Base-by-base conservation (phyloP, 2,888 invertebrate species). In the Idaea aversata region DNA sequence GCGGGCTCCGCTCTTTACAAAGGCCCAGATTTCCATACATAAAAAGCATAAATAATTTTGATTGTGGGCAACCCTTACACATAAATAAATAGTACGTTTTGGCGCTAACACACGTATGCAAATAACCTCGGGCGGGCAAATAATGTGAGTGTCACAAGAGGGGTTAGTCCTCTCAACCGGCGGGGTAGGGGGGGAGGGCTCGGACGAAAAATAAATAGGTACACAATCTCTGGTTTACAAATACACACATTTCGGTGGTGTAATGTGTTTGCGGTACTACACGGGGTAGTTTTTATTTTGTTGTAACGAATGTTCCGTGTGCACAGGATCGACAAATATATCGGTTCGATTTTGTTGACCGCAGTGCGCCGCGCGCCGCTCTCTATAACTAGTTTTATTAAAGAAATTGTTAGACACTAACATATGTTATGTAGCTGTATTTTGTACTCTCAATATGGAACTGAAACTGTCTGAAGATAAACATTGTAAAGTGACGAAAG, bases 31-130 rank as follows among this genome's bases (percentile, higher is more conserved):
- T 88, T 85, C 83, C 87, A 87, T 87, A 85, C 80, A 84, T 85
- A 87, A 87, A 86, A 86, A 85, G 84, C 86, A 88, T 89, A 88
- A 90, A 91, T 91, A 89, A 90, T 90, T 88, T 90, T 85, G 89
- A 88, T 87, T 86, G 87, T 86, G 87, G 85, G 80, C 79, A 80
- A 59, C 59, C 82, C 77, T 80, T 80, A 80, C 83, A 82, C 84
- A 87, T 87, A 90, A 89, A 90, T 88, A 88, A 85, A 85, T 84
- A 85, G 86, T 82, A 83, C 77, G 81, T 79, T 85, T 82, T 83
- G 82, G 81, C 83, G 77, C 79, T 74, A 76, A 77, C 83, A 77
- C 84, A 83, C 87, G 85, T 85, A 86, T 79, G 81, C 80, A 85
- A 86, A 86, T 83, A 82, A 79, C 80, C 78, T 79, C 70, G 78